Base-by-base conservation (phyloP, 2,113 vertebrate genomes). In the Phalacrocorax pelagicus region DNA sequence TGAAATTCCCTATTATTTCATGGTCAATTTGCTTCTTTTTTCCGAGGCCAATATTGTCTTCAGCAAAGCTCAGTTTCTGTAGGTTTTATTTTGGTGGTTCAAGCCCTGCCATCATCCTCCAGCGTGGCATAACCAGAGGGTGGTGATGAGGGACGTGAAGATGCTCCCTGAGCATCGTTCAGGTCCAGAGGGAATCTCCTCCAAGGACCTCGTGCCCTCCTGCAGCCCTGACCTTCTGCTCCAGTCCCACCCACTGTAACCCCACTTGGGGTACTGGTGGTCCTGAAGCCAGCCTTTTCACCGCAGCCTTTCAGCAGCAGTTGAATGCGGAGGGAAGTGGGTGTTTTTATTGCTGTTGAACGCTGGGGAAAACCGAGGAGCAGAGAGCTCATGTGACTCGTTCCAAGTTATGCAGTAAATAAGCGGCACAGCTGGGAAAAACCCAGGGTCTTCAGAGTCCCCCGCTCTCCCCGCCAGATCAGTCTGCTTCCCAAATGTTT, bases 1-100 rank as follows among this genome's bases (percentile, higher is more conserved):
- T 92, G 80, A 86, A 97, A 97, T 92, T 85, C 94, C 86, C 88
- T 96, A 22, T 94, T 94, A 91, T 95, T 97, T 96, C 91, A 92
- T 1, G 5, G 73, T 91, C 94, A 90, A 74, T 92, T 97, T 95
- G 62, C 62, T 77, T 34, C 87, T 82, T 85, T 94, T 81, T 96
- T 63, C 87, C 0, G 0, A 88, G 63, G 94, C 91, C 87, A 93
- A 2, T 42, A 49, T 88, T 88, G 84, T 88, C 69, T 91, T 79
- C 92, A 81, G 87, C 13, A 9, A 62, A 91, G 27, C 82, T 54
- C 42, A 1, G 0, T 82, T 85, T 92, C 90, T 80, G 57, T n/a
- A 57, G 46, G 46, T 38, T 67, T 92, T 22, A 57, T 51, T 73
- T 86, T 81, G 87, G 81, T 59, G 73, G 57, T 71, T 93, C 81